phyloP scores from a whole-genome alignment of 2,888 invertebrate species.

The Cerastis rubricosa region DNA sequence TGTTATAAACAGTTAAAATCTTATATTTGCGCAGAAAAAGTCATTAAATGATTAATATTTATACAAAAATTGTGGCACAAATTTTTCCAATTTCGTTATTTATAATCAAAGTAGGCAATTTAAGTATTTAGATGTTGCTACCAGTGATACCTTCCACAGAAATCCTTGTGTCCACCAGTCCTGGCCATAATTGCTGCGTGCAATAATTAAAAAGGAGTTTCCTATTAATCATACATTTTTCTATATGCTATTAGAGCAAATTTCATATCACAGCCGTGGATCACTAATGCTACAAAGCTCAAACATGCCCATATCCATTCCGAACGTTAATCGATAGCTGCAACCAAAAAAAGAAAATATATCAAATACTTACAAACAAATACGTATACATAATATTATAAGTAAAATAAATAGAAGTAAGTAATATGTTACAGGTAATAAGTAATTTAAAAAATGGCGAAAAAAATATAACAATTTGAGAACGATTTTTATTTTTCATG shows the following conservation, averaged over 20 bases:
- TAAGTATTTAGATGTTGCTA: conserved; percentile 88
- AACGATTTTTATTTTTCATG: conserved; percentile 12
- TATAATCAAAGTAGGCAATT: conserved; percentile 59
- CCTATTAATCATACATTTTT: conserved; percentile 79
- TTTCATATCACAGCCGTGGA: conserved; percentile 88
- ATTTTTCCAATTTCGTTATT: conserved; percentile 60
- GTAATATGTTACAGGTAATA: conserved; percentile 7
- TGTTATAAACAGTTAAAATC: conserved; percentile 55
- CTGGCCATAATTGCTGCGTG: conserved; percentile 91
- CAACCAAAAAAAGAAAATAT: conserved; percentile 85
- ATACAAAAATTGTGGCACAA: conserved; percentile 69
- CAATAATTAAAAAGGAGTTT: conserved; percentile 84
- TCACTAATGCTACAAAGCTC: conserved; percentile 86
- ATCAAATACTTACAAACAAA: conserved; percentile 68
- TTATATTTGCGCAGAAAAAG: conserved; percentile 42
- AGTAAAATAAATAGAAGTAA: conserved; percentile 50
- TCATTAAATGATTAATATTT: conserved; percentile 41
- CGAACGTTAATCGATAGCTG: conserved; percentile 89
- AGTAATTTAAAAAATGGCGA: conserved; percentile 17
- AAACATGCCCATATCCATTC: conserved; percentile 90
- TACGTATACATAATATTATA: conserved; percentile 55
- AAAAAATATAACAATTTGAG: conserved; percentile 13
- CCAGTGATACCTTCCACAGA: conserved; percentile 92
- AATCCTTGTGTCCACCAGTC: conserved; percentile 91
- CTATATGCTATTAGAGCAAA: conserved; percentile 81